Evolutionary conservation across 2,888 invertebrate species (phyloP).

Genomic region (Chirona hameri): DNA sequence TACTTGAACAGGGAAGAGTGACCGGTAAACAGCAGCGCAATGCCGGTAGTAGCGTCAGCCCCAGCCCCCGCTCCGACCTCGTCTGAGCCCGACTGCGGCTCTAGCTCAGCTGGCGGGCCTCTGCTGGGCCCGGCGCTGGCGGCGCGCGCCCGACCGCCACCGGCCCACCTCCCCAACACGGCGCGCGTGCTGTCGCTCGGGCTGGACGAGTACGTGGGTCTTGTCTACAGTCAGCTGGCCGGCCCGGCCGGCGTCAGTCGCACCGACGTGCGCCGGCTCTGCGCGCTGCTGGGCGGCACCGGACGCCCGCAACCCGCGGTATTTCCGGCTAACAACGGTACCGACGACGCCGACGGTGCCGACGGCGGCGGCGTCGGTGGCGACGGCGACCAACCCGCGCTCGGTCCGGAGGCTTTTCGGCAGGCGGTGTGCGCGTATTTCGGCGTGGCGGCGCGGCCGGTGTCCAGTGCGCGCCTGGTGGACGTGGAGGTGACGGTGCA

Average conservation of each 20-base stretch:
- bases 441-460: neutral
- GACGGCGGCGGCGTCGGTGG: neutral
- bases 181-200: slow-evolving; percentile 4
- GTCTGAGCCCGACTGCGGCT: neutral
- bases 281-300: neutral
- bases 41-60: too few relatives aligned
- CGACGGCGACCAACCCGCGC: slow-evolving; percentile 9
- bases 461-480: neutral
- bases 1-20: too few relatives aligned
- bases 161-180: neutral
- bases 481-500: slow-evolving; percentile 7
- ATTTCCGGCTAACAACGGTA: neutral
- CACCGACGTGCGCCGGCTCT: slow-evolving; percentile 4
- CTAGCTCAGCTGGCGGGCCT: neutral
- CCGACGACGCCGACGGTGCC: neutral
- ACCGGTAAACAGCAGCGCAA: too few relatives aligned
- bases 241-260: slow-evolving; percentile 11
- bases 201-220: slow-evolving; percentile 8
- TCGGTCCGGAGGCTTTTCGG: neutral
- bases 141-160: slow-evolving; percentile 1
- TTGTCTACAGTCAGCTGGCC: slow-evolving; percentile 27
- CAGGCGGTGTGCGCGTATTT: neutral
- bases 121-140: slow-evolving; percentile 12
- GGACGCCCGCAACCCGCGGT: neutral
- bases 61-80: too few relatives aligned